Evolutionary conservation across 2,797 vertebrate species (phyloP), one percentile per base, ranked within the genome.

Genomic region (Gymnoscopelus braueri): DNA sequence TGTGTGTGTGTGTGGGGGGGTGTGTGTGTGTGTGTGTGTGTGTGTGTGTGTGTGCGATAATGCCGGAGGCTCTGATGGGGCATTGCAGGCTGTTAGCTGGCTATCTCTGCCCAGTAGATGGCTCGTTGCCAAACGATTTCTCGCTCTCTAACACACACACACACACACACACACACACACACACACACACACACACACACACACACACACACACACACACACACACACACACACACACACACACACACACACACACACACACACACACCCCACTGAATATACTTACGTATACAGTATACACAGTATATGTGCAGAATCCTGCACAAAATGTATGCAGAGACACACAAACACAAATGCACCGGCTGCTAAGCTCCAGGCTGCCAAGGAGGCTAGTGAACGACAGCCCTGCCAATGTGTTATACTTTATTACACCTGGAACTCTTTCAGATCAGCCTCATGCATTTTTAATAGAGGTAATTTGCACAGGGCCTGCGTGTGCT

Each of bases 391-490:
- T 57, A 49, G 73, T 81, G 87, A 88, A 82, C 63, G 74, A 84
- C 85, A 79, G 81, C 35, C 23, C 85, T 84, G 85, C 85, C 85
- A 84, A 75, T 75, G 84, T 76, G 69, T 83, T 87, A 79, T 83
- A 91, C 84, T 93, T 90, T 91, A 91, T 90, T 92, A 92, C 87
- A 94, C 89, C 89, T 93, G 88, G 77, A 93, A 88, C 88, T 84
- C 76, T 75, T 72, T 79, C 81, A 74, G 61, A 60, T 64, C 81
- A 74, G 87, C 79, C 87, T 93, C 89, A 93, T 94, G 90, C 90
- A 93, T 94, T 92, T 94, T 94, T 95, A 91, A 94, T 94, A 56
- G 71, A 72, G 80, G 86, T 89, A 88, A 94, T 93, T 93, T 94
- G 87, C 88, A 88, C 82, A 84, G 79, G 81, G 77, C 58, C 72